Evolutionary conservation across 53 echinoderm and acorn worm species (phyloP).

Genomic region (Astropecten irregularis): DNA sequence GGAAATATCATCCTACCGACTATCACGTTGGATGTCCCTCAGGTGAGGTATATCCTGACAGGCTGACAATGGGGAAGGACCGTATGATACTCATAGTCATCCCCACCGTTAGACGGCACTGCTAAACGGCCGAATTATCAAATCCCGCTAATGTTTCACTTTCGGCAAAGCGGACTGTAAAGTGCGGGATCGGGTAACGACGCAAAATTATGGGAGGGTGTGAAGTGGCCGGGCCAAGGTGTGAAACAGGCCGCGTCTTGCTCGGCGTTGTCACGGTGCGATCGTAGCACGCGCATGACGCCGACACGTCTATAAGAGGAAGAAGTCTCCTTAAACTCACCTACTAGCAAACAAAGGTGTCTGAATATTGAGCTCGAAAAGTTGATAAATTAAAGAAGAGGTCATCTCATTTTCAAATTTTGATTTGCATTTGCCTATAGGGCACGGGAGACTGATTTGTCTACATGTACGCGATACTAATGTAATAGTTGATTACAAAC

Average conservation of each 20-base stretch:
- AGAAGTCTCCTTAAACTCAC: not conserved
- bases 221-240: slow-evolving; percentile 26
- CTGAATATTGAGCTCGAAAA: too few species aligned
- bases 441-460: too few species aligned
- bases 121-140: slow-evolving; percentile 59
- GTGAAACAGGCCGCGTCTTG: slow-evolving; percentile 52
- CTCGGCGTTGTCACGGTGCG: slow-evolving; percentile 41
- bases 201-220: slow-evolving; percentile 53
- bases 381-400: too few species aligned
- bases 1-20: slow-evolving; percentile 40
- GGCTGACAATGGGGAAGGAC: too few species aligned
- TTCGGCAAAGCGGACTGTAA: slow-evolving; percentile 4
- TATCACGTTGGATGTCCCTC: not conserved
- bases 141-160: slow-evolving; percentile 66
- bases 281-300: slow-evolving; percentile 53
- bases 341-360: too few species aligned
- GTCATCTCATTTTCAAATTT: too few species aligned
- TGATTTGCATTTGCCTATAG: too few species aligned
- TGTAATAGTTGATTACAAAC: too few species aligned
- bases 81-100: too few species aligned
- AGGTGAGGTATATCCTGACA: not conserved
- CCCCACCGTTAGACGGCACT: slow-evolving; percentile 1
- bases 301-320: slow-evolving; percentile 27
- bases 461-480: too few species aligned
- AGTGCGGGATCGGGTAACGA: slow-evolving; percentile 47